Evolutionary conservation across 2,113 vertebrate genomes (phyloP).

Genomic region (Steatornis caripensis): DNA sequence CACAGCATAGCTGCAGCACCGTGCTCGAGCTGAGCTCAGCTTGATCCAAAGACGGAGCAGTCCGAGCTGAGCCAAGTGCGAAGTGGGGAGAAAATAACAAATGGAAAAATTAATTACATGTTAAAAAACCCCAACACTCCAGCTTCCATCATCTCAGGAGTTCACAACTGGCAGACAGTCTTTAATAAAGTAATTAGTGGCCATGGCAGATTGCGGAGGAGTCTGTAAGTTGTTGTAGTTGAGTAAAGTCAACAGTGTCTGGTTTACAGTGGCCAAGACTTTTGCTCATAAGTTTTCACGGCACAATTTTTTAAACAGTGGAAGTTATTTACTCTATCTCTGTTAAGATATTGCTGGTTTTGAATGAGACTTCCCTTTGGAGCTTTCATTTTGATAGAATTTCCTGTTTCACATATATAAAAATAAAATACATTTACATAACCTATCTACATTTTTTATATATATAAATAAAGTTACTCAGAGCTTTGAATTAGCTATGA

Average conservation of each 20-base stretch:
- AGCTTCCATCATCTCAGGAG: constrained; percentile 6
- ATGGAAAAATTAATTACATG: constrained; percentile 37
- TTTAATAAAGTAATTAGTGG: constrained; percentile 30
- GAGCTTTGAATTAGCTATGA: neutral
- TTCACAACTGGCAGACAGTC: constrained; percentile 2
- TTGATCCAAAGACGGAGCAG: neutral
- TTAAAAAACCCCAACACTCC: neutral
- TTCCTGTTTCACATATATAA: neutral
- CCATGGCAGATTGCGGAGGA: neutral
- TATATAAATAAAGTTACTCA: neutral
- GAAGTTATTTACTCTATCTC: neutral
- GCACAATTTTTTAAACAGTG: neutral
- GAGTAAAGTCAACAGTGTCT: neutral
- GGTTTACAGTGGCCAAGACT: neutral
- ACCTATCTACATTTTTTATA: neutral
- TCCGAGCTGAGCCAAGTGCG: neutral
- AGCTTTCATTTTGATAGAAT: neutral
- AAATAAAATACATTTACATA: neutral
- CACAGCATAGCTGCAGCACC: neutral
- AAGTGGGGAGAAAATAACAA: neutral
- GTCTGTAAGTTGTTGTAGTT: neutral
- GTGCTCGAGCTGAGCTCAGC: neutral
- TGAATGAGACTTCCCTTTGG: neutral
- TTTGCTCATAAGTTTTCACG: neutral
- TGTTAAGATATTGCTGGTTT: neutral